phyloP scores from a whole-genome alignment of 2,113 vertebrate genomes.

The Dunckerocampus dactyliophorus region DNA sequence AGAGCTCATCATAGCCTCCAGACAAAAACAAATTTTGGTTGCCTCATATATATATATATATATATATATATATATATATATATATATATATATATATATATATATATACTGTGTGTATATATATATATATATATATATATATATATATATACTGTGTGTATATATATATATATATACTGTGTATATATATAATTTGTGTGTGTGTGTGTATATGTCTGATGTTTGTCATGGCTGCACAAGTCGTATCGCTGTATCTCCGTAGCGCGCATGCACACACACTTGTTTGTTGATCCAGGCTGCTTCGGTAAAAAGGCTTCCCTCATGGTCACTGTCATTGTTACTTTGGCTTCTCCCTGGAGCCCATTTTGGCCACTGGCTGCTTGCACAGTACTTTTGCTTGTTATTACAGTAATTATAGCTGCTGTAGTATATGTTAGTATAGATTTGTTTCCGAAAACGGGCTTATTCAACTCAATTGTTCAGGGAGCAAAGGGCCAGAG shows the following conservation, averaged over 20 bases:
- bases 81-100: constrained; percentile 21
- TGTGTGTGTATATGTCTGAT: constrained; percentile 21
- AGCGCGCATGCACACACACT: not conserved
- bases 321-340: constrained; percentile 59
- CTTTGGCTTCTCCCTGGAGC: constrained; percentile 42
- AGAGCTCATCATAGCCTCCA: constrained; percentile 49
- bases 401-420: not conserved
- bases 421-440: too few species aligned
- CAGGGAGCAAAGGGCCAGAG: too few species aligned
- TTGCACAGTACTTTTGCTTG: not conserved
- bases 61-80: constrained; percentile 12
- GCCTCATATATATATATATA: constrained; percentile 34
- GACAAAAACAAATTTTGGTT: constrained; percentile 64
- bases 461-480: too few species aligned
- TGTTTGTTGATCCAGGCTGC: constrained; percentile 26
- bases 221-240: constrained; percentile 58
- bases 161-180: constrained; percentile 12
- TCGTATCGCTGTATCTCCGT: constrained; percentile 48
- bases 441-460: too few species aligned
- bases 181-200: constrained; percentile 19
- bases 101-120: not conserved
- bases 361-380: not conserved
- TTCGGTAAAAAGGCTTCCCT: constrained; percentile 60
- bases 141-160: constrained; percentile 21
- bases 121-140: too few species aligned